Percentiles rank a stretch among this genome's conserved stretches.
Conservation (phyloP, 2,888 invertebrate genomes). For the Raillietiella orientalis region DNA sequence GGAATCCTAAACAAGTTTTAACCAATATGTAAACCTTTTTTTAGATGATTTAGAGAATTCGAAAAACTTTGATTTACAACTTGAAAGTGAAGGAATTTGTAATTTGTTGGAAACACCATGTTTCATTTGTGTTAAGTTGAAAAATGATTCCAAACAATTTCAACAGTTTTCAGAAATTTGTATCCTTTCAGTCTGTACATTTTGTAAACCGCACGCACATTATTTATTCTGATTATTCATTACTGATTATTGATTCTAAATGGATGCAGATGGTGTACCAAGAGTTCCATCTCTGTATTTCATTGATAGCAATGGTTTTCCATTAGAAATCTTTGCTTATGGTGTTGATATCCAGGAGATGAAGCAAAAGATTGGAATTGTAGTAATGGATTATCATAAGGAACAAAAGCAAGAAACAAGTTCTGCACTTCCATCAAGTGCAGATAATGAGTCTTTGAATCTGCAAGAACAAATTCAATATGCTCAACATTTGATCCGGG, state of each 20-base stretch:
- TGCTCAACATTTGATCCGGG: too few relatives aligned
- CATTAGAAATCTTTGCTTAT: constrained; percentile 40
- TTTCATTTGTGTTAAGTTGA: constrained; percentile 43
- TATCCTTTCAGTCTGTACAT: constrained; percentile 27
- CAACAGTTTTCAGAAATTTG: constrained; percentile 50
- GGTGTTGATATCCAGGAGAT: too few relatives aligned
- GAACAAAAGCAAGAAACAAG: too few relatives aligned
- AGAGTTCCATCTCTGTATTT: constrained; percentile 30
- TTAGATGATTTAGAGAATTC: constrained; percentile 43
- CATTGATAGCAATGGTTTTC: constrained; percentile 44
- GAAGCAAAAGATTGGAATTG: constrained; percentile 26
- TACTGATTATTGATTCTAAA: too few relatives aligned
- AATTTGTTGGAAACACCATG: constrained; percentile 22
- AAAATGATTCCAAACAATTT: constrained; percentile 35
- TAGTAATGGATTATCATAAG: constrained; percentile 12
- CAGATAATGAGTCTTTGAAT: too few relatives aligned
- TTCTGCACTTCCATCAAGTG: too few relatives aligned
- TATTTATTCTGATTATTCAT: too few relatives aligned
- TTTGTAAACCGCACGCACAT: too few relatives aligned
- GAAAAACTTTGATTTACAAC: constrained; percentile 22
- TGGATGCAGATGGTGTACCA: too few relatives aligned
- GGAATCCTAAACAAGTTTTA: too few relatives aligned
- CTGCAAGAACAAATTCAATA: too few relatives aligned
- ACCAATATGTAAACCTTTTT: too few relatives aligned
- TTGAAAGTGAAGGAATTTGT: constrained; percentile 23